Percentiles rank a stretch among this genome's conserved stretches.
These are phyloP conservation scores for Drosophila repleta DNA, from an alignment of 1,140 invertebrate genomes.

Conservation along the genomic window DNA sequence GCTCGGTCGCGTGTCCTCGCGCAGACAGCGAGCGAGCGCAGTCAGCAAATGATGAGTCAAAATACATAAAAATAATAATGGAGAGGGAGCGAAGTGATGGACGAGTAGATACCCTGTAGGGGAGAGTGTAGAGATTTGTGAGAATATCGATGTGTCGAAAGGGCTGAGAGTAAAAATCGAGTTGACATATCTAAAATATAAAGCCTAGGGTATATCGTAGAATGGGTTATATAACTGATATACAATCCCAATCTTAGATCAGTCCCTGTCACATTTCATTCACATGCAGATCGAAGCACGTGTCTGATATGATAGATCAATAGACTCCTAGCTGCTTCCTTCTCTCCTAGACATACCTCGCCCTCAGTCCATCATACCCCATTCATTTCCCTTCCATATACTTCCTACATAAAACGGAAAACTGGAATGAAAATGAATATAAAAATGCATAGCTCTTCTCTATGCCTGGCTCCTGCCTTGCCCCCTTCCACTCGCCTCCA, in stretches of 20 bases:
- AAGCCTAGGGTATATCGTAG: no score
- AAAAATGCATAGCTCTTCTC: slow-evolving; percentile 56
- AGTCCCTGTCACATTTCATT: no score
- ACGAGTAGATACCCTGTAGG: not conserved
- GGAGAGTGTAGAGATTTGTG: no score
- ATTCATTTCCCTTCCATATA: not conserved
- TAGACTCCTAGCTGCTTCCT: no score
- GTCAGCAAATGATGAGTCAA: slow-evolving; percentile 67
- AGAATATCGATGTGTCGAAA: no score
- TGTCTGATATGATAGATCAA: no score
- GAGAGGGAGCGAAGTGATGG: not conserved
- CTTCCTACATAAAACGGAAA: not conserved
- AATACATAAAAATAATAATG: slow-evolving; percentile 62
- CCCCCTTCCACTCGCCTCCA: not conserved
- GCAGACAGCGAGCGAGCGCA: slow-evolving; percentile 39
- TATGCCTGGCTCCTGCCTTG: not conserved
- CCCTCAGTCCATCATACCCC: not conserved
- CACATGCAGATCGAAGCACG: no score
- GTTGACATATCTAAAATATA: no score
- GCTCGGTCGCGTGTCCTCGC: slow-evolving; percentile 68
- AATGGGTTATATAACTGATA: no score
- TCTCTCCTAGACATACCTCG: no score
- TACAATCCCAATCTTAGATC: no score
- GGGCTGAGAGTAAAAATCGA: no score
- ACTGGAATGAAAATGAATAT: slow-evolving; percentile 13